Evolutionary conservation across 1,140 invertebrate species (phyloP), one percentile per base, ranked within the genome.

Genomic region (Paraescarpia echinospica): DNA sequence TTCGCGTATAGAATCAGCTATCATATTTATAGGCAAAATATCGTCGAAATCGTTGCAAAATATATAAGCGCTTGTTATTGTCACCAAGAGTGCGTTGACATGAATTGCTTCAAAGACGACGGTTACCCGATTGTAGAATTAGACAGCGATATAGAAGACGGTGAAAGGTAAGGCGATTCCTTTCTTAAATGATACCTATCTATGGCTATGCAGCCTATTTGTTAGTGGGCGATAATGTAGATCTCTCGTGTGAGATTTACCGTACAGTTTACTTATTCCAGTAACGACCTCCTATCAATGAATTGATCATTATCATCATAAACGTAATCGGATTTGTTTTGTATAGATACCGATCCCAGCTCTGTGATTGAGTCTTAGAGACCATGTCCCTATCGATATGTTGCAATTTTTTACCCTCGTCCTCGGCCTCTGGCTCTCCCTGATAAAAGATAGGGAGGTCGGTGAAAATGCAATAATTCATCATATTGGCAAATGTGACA

Each of bases 101-200:
- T 77, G 59, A 90, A 31, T 90, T 90, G 35, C 33, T 90, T 35
- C 8, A 35, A 34, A 90, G 89, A 91, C 22, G 91, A 91, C 41
- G 91, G 35, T 41, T 91, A 91, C 41, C 91, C 91, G 33, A 91
- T 91, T 34, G 91, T 91, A 35, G 91, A 91, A 8, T 91, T 91
- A 33, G 91, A 91, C 33, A 91, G 91, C 33, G 91, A 91, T 33
- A 5, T 35, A 18, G 91, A 91, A 51, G 34, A 41, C 12, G 34
- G 48, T 41, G 90, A 90, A 34, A 90, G 90, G 90, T 90, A 34
- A 34, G 22, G 14, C 90, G 33, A 90, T 90, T 34, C 34, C 90
- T 33, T 34, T 90, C n/a, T 90, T 22, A n/a, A 18, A 90, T 90
- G 18, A 34, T 22, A 90, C 90, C 1, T 33, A 90, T 90, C 31